Evolutionary conservation across 1,140 invertebrate genomes (phyloP).

Genomic region (Danaus plexippus): DNA sequence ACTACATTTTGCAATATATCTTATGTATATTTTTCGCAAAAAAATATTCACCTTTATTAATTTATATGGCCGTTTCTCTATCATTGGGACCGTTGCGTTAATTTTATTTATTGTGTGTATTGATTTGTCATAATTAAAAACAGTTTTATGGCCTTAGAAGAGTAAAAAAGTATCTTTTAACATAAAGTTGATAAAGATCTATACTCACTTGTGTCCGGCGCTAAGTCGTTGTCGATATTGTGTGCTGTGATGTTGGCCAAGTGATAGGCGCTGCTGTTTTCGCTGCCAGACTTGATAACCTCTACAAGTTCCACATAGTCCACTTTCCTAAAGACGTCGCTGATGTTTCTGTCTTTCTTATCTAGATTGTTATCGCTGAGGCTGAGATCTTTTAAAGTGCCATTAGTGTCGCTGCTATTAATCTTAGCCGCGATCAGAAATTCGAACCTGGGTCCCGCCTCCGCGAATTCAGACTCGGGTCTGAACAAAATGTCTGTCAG

Average conservation of each 20-base stretch:
- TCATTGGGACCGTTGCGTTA: no score
- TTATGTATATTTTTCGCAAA: no score
- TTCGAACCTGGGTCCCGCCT: conserved; percentile 45
- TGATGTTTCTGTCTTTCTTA: conserved; percentile 38
- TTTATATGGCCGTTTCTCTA: no score
- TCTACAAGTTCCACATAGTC: conserved; percentile 64
- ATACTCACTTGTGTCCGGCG: conserved; percentile 67
- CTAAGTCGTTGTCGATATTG: conserved; percentile 62
- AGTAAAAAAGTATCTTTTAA: no score
- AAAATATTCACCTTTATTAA: no score
- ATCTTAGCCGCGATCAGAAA: conserved; percentile 52
- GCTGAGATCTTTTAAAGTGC: conserved; percentile 25
- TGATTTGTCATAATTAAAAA: no score
- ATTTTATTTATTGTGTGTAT: no score
- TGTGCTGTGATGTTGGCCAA: conserved; percentile 56
- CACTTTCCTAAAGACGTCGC: conserved; percentile 51
- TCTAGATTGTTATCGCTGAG: conserved; percentile 40
- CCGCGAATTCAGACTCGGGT: conserved; percentile 43
- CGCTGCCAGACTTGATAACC: conserved; percentile 39
- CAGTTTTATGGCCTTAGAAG: no score
- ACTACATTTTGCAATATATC: no score
- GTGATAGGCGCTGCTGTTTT: conserved; percentile 57
- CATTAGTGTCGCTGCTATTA: conserved; percentile 41
- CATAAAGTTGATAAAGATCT: conserved; percentile 1
- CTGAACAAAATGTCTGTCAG: conserved; percentile 59